A percentile compares a stretch with the other conserved stretches of the same genome.
phyloP scores from a whole-genome alignment of 2,797 vertebrate genomes.

The Chelon labrosus region DNA sequence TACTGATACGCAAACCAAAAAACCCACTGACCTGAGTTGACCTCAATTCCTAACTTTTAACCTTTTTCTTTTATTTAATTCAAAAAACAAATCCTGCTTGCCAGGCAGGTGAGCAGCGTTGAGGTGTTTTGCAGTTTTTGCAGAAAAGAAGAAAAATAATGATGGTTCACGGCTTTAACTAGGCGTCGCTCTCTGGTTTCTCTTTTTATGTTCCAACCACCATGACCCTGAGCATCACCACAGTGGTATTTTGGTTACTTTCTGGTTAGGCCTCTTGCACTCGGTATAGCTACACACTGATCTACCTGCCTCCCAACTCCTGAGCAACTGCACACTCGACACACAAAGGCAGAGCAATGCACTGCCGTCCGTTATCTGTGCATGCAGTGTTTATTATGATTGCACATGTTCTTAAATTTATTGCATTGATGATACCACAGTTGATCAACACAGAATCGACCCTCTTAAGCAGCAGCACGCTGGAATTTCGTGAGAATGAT shows the following conservation, averaged over 20 bases:
- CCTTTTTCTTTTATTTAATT: too few species aligned
- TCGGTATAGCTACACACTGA: constrained; percentile 30
- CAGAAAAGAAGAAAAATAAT: constrained; percentile 19
- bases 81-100: not conserved
- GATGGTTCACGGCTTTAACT: constrained; percentile 39
- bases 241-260: constrained; percentile 89
- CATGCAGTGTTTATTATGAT: not conserved
- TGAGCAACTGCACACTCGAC: not conserved
- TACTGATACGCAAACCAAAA: not conserved
- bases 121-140: too few species aligned
- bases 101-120: not conserved
- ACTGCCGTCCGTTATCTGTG: rapidly evolving
- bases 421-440: not conserved
- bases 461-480: too few species aligned
- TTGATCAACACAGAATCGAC: not conserved
- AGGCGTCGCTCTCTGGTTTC: constrained; percentile 69
- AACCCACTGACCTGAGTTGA: not conserved
- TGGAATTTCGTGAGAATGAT: constrained; percentile 34
- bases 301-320: constrained; percentile 23
- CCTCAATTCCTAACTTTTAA: too few species aligned
- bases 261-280: constrained; percentile 81
- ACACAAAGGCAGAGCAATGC: not conserved
- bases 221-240: constrained; percentile 87
- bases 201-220: constrained; percentile 84
- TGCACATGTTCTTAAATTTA: not conserved